phyloP scores from a whole-genome alignment of 2,888 invertebrate species.

The Melitaea athalia region DNA sequence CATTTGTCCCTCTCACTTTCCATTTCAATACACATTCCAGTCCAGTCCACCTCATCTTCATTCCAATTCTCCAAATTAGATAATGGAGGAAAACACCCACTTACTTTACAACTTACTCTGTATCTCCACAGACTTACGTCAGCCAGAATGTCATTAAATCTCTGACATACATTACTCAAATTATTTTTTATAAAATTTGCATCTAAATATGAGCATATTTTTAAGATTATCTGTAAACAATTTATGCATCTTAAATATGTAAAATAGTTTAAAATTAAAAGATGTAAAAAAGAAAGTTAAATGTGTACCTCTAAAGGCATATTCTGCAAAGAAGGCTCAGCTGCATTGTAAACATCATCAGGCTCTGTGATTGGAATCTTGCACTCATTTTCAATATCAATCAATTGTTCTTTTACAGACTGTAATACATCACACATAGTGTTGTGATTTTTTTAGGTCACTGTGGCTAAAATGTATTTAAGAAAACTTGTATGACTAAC shows the following conservation, averaged over 20 bases:
- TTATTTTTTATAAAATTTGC: constrained; percentile 78
- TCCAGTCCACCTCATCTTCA: constrained; percentile 77
- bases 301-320: constrained; percentile 74
- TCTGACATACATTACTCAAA: constrained; percentile 79
- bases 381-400: constrained; percentile 55
- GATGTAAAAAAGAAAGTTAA: constrained; percentile 8
- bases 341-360: constrained; percentile 48
- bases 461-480: constrained; percentile 12
- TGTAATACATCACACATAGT: constrained; percentile 62
- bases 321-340: constrained; percentile 54
- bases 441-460: constrained; percentile 15
- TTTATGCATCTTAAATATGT: constrained; percentile 4
- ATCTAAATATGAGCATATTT: constrained; percentile 83
- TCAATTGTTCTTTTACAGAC: constrained; percentile 54
- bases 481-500: constrained; percentile 31
- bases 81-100: constrained; percentile 65
- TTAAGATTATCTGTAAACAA: constrained; percentile 80
- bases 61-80: constrained; percentile 64
- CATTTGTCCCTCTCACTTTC: constrained; percentile 82
- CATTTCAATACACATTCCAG: constrained; percentile 82
- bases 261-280: neutral
- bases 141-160: constrained; percentile 79
- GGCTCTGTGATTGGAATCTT: constrained; percentile 27
- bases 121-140: constrained; percentile 82
- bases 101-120: constrained; percentile 71